Evolutionary conservation across 2,888 invertebrate species (phyloP), one percentile per base, ranked within the genome.

Genomic region (Thereva unica): DNA sequence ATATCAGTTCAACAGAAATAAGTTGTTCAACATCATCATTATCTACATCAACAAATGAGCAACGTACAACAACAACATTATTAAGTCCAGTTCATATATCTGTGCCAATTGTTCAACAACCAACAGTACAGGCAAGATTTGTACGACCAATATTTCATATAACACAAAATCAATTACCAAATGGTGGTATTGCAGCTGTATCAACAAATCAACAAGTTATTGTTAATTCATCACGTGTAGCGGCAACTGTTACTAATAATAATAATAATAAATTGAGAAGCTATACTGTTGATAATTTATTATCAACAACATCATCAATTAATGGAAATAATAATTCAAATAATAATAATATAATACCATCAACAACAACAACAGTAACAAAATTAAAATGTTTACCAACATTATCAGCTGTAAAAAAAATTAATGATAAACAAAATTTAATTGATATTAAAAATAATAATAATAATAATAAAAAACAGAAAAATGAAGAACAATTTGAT

Each of bases 401-500:
- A 72, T 50, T 66, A 4, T 75, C 12, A 40, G 73, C 67, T 81
- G 71, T 68, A 71, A 66, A 64, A 64, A 72, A 61, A 76, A 82
- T 0, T 86, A 87, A 74, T 8, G 23, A 40, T 4, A 5, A 9
- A 23, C 34, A 5, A 4, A 38, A 55, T 5, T 4, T 41, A 3
- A 7, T 12, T 8, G n/a, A 34, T 4, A n/a, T 44, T 0, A 1
- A 23, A 23, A 23, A 23, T 5, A n/a, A 57, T 0, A 1, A 23
- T 0, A 1, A 23, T 5, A 52, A 50, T 6, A 53, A 64, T 8
- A 6, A 42, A 12, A 4, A 5, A 4, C 4, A 9, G 4, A 56
- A 42, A 9, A 34, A 41, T 4, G 41, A 42, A 12, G 23, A 34
- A 8, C 83, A 86, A n/a, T 84, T 86, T 74, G 85, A 90, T 74